phyloP scores from a whole-genome alignment of 2,113 vertebrate species.

The Nothoprocta perdicaria region DNA sequence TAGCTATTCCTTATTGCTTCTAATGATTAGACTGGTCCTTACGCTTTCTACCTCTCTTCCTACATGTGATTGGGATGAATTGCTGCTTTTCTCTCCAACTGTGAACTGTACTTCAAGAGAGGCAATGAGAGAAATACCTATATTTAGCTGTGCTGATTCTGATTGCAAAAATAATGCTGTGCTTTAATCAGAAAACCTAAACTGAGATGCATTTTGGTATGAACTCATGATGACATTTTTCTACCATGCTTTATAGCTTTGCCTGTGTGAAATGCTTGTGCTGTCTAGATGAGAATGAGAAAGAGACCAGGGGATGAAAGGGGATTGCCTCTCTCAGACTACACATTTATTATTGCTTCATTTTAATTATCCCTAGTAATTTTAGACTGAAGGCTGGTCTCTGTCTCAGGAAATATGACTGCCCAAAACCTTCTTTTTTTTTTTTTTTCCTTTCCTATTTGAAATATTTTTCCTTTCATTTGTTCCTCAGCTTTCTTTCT shows the following conservation, averaged over 20 bases:
- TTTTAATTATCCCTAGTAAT: conserved; percentile 34
- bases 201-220: neutral
- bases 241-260: neutral
- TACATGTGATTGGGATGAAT: fast-evolving
- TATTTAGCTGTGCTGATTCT: neutral
- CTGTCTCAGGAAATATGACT: neutral
- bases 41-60: neutral
- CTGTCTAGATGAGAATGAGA: neutral
- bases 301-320: neutral
- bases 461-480: conserved; percentile 4
- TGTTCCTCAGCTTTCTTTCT: neutral
- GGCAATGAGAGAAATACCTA: neutral
- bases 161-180: neutral
- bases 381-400: neutral
- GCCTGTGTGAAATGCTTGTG: neutral
- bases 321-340: neutral
- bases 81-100: neutral
- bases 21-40: neutral
- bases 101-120: fast-evolving
- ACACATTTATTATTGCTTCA: conserved; percentile 27
- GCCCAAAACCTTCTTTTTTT: neutral
- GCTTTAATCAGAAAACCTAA: neutral
- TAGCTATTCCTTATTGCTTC: conserved; percentile 12
- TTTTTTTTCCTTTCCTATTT: neutral
- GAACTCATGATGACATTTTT: neutral